Base-by-base conservation (phyloP, 2,888 invertebrate species). In the Lissonota sp. region DNA sequence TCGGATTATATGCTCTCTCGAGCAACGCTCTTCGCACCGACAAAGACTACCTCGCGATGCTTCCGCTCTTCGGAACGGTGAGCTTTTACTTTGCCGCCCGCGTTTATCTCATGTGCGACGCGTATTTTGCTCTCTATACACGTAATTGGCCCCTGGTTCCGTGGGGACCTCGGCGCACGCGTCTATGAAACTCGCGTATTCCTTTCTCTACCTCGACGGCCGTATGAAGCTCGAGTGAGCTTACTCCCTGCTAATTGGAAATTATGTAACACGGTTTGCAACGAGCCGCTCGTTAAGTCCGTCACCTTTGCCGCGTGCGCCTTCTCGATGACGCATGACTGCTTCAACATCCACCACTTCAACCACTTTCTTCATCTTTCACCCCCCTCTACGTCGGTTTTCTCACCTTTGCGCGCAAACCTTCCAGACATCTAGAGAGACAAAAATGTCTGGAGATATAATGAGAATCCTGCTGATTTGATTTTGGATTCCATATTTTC, bases 1-100 rank as follows among this genome's bases (percentile, higher is more conserved):
- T 83, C 71, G 71, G 62, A 81, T 77, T 70, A 74, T 58, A 74
- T 46, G 75, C 70, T 83, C 71, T 76, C 73, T 57, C 72, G 74
- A 70, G 74, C 79, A 78, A 79, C 64, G 72, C 26, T 62, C 66
- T 63, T 70, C 67, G 16, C 70, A 60, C 64, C 78, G 70, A 78
- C 77, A 80, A 78, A 78, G 80, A 78, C 55, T 73, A 8, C 26
- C 46, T 10, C 26, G 46, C 67, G 42, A 66, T 39, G 72, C 53
- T 73, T 73, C 66, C 76, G 51, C 79, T 67, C 62, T 53, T 62
- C 76, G 69, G 73, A 75, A 69, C 75, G 55, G 37, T 69, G 69
- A 67, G 62, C 69, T 77, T 79, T 73, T 79, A 67, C 67, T 62
- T 73, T 73, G 67, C 49, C 53, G 42, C 53, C 14, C 66, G 60